phyloP scores from a whole-genome alignment of 2,113 vertebrate species.

The Actinemys pallida region DNA sequence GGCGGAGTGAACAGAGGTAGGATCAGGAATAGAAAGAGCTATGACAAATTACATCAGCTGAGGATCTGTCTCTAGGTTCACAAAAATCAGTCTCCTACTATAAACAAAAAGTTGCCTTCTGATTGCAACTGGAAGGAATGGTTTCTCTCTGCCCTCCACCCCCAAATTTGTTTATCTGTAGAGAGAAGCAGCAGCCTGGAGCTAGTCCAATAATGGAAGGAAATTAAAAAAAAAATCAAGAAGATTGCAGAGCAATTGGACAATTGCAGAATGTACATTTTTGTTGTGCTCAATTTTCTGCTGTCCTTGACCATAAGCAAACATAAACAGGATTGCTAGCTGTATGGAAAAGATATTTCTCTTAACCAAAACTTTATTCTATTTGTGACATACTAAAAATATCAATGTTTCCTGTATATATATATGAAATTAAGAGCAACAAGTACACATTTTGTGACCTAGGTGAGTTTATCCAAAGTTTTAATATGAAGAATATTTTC shows the following conservation, averaged over 20 bases:
- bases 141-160: neutral
- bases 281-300: neutral
- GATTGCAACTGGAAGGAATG: neutral
- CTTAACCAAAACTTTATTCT: neutral
- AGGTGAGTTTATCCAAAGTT: neutral
- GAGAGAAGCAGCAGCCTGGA: neutral
- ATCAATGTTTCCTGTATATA: neutral
- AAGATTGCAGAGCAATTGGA: neutral
- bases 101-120: neutral
- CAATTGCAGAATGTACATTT: neutral
- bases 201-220: neutral
- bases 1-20: neutral
- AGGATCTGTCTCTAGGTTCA: neutral
- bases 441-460: neutral
- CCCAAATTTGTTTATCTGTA: neutral
- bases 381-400: neutral
- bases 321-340: neutral
- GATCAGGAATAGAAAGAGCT: neutral
- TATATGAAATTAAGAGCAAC: neutral
- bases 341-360: neutral
- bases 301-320: neutral
- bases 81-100: neutral
- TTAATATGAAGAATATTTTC: conserved; percentile 44
- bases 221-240: neutral
- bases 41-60: neutral